phyloP scores from a whole-genome alignment of 1,140 invertebrate species.

The Drosophila nigrodunni region DNA sequence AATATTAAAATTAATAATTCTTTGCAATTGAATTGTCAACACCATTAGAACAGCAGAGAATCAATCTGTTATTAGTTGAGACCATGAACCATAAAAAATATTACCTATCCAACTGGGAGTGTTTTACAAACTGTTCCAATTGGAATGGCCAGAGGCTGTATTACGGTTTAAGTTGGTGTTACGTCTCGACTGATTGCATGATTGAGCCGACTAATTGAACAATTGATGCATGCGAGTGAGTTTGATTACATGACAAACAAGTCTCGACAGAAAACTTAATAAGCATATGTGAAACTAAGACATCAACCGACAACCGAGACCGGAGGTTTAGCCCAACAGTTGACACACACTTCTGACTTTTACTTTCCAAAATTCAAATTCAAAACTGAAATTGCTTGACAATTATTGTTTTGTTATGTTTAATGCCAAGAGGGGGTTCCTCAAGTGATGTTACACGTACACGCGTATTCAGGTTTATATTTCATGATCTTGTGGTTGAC shows the following conservation, averaged over 20 bases:
- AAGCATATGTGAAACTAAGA: conserved; percentile 41
- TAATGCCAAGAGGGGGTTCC: conserved; percentile 15
- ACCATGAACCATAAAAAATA: conserved; percentile 22
- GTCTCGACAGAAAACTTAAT: conserved; percentile 59
- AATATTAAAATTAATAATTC: background rate
- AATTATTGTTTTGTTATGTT: conserved; percentile 58
- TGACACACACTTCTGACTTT: conserved; percentile 67
- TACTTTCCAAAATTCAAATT: conserved; percentile 61
- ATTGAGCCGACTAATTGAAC: conserved; percentile 75
- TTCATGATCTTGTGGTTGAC: conserved; percentile 55
- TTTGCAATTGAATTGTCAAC: conserved; percentile 16
- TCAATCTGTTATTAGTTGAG: conserved; percentile 18
- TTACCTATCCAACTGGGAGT: background rate
- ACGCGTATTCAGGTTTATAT: conserved; percentile 38
- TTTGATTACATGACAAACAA: conserved; percentile 72
- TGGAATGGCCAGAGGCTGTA: background rate
- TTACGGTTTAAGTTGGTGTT: conserved; percentile 8
- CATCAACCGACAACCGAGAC: conserved; percentile 33
- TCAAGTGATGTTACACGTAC: conserved; percentile 17
- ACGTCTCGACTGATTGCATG: conserved; percentile 65
- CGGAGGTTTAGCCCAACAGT: conserved; percentile 51
- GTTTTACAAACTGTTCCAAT: conserved; percentile 18
- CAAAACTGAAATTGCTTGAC: conserved; percentile 50
- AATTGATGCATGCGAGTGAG: conserved; percentile 73
- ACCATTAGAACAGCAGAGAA: conserved; percentile 4